These are phyloP conservation scores for Scolopax rusticola DNA, from an alignment of 2,797 vertebrate genomes.

Conservation along the genomic window DNA sequence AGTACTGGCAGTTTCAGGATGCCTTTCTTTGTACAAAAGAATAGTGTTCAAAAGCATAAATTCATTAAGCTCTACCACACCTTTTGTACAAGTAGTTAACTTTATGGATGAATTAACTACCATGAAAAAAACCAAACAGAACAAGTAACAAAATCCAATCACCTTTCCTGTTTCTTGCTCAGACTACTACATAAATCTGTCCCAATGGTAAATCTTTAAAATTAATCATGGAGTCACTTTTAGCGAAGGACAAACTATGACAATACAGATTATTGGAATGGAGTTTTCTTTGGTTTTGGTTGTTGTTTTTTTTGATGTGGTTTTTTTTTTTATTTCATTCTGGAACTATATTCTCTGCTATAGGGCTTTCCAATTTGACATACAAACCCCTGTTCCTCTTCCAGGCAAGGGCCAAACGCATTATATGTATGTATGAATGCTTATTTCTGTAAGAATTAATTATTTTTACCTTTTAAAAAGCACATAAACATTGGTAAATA, in stretches of 20 bases:
- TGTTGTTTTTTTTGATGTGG: neutral
- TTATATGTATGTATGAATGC: neutral
- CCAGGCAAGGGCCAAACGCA: neutral
- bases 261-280: neutral
- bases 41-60: neutral
- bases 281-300: neutral
- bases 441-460: neutral
- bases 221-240: neutral
- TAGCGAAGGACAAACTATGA: neutral
- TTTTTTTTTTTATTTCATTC: neutral
- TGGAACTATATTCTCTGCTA: neutral
- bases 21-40: neutral
- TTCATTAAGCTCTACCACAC: neutral
- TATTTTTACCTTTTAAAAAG: neutral
- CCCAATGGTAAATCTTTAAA: neutral
- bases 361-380: neutral
- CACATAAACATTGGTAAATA: neutral
- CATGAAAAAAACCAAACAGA: neutral
- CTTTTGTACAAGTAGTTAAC: neutral
- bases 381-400: neutral
- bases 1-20: neutral
- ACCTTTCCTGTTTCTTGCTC: neutral
- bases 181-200: neutral
- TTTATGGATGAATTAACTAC: neutral
- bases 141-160: neutral